Evolutionary conservation across 2,888 invertebrate species (phyloP), one percentile per base, ranked within the genome.

Genomic region (Latrodectus elegans): DNA sequence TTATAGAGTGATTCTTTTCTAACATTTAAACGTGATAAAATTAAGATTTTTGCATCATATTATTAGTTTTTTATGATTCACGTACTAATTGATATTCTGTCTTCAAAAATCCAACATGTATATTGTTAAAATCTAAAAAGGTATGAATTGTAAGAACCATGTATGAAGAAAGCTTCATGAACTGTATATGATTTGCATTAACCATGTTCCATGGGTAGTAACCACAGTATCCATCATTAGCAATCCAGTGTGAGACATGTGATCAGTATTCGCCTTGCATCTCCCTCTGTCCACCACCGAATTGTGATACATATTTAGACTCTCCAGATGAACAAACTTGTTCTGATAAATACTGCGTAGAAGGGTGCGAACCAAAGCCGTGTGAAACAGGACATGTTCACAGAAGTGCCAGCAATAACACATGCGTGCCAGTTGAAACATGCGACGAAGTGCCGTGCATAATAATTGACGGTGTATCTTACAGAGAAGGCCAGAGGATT

Each of bases 241-340:
- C 97, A 0, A 95, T 97, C 93, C 97, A 97, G 92, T 97, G 97
- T 91, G 96, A 97, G 91, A 95, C 95, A 90, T 96, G 96, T 90
- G 95, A 96, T 2, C 94, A 94, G 82, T 97, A 97, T 93, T 95
- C 95, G 89, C 94, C 96, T 0, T 97, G 97, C 91, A 93, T 97
- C 15, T 94, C 96, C 0, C 94, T 96, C 3, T 97, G 97, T 90
- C 96, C 97, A 0, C 93, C 94, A 11, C 95, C 95, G 92, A 97
- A 96, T 0, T 97, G 97, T 91, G 96, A 97, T 90, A 97, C 96
- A 91, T 90, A 92, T 11, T 94, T 95, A 11, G 95, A 95, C 91
- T 93, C 93, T 8, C 94, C 95, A 55, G 92, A 95, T 11, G 94
- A 94, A 68, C 93, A 94, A 79, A 93, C 94, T 90, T 97, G 96